Conservation (phyloP, 1,140 invertebrate species). For the Drosophila malerkotliana region DNA sequence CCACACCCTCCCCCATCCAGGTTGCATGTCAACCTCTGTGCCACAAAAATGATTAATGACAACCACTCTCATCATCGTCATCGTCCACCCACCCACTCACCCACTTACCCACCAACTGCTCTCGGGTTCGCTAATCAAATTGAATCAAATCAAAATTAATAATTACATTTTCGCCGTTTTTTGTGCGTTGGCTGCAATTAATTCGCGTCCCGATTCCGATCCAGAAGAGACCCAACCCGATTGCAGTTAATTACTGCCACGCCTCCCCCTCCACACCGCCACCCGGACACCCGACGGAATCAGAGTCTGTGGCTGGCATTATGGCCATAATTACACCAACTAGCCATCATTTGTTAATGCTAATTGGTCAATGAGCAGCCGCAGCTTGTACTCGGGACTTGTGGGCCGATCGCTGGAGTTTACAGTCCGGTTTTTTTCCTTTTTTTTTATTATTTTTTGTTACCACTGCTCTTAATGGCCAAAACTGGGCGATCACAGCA, state of each 20-base stretch:
- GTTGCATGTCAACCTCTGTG: conserved; percentile 54
- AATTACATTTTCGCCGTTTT: conserved; percentile 64
- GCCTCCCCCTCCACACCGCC: conserved; percentile 55
- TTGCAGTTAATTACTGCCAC: conserved; percentile 55
- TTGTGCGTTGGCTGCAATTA: conserved; percentile 46
- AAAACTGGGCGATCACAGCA: conserved; percentile 35
- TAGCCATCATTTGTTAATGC: conserved; percentile 82
- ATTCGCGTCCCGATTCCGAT: conserved; percentile 13
- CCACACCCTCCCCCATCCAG: conserved; percentile 4
- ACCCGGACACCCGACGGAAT: conserved; percentile 42
- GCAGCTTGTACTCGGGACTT: conserved; percentile 2
- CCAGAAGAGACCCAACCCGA: conserved; percentile 21
- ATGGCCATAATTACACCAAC: conserved; percentile 80
- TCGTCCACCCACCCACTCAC: conserved; percentile 25
- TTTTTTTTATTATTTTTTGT: not conserved
- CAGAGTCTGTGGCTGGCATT: conserved; percentile 40
- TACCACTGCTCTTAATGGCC: conserved; percentile 26
- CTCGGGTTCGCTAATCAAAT: conserved; percentile 67
- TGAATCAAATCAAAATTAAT: conserved; percentile 82
- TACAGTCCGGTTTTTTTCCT: not conserved
- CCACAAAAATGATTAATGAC: conserved; percentile 75
- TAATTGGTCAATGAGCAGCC: conserved; percentile 77
- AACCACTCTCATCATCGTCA: conserved; percentile 6
- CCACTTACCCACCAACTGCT: conserved; percentile 37
- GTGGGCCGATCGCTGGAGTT: conserved; percentile 10